Evolutionary conservation across 2,888 invertebrate genomes (phyloP).

Genomic region (Harpagoxenus sublaevis): DNA sequence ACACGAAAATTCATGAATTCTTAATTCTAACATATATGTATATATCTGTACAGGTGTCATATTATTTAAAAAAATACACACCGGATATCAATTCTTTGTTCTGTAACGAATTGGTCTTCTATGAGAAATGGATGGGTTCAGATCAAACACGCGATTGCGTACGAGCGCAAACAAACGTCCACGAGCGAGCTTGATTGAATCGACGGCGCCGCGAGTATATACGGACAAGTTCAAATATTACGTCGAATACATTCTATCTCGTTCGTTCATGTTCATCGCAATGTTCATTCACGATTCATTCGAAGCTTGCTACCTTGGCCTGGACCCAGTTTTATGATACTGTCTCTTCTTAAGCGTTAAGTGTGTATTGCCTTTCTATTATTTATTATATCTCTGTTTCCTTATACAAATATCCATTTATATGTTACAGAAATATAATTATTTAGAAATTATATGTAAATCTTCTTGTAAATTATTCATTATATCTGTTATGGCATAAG

Average conservation of each 20-base stretch:
- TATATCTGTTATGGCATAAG: not conserved
- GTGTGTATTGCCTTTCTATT: not conserved
- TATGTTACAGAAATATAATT: not conserved
- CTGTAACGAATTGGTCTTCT: not conserved
- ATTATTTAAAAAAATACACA: not conserved
- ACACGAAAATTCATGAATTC: too few relatives aligned
- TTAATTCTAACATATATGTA: not conserved
- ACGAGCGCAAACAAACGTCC: not conserved
- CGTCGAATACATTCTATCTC: not conserved
- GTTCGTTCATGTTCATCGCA: not conserved
- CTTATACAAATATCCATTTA: not conserved
- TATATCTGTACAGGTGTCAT: not conserved
- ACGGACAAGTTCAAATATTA: not conserved
- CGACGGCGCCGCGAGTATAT: not conserved
- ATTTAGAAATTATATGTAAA: not conserved
- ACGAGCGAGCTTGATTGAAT: not conserved
- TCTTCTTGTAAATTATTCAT: not conserved
- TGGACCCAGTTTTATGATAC: not conserved
- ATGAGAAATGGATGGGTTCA: not conserved
- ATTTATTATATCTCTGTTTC: not conserved
- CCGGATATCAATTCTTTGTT: not conserved
- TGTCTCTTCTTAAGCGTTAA: not conserved
- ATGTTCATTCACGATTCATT: not conserved
- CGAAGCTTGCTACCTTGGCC: not conserved
- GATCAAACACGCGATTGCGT: not conserved